A percentile compares a stretch with the other conserved stretches of the same genome.
Conservation (phyloP, 2,113 vertebrate species). For the Takifugu flavidus region DNA sequence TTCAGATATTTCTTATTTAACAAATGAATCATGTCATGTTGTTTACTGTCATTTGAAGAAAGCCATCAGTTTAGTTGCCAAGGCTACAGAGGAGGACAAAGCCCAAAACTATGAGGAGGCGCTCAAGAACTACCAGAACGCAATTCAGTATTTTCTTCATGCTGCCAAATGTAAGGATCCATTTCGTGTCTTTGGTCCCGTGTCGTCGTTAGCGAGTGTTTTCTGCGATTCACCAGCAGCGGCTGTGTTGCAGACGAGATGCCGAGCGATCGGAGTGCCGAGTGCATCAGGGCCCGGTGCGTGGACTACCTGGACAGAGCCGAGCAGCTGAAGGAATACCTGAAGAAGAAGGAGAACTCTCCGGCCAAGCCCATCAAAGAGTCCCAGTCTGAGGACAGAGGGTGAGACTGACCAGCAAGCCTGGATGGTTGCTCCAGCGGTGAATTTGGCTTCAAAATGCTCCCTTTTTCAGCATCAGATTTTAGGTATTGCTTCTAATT, state of each 20-base stretch:
- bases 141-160: slow-evolving; percentile 91
- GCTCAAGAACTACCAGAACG: slow-evolving; percentile 83
- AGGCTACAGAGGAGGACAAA: slow-evolving; percentile 92
- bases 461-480: too few species aligned
- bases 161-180: slow-evolving; percentile 89
- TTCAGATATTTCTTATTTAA: neutral
- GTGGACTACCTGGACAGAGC: slow-evolving; percentile 91
- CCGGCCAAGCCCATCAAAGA: slow-evolving; percentile 84
- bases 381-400: slow-evolving; percentile 83
- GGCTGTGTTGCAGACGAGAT: slow-evolving; percentile 80
- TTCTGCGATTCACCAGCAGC: too few species aligned
- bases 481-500: too few species aligned
- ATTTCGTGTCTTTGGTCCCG: neutral
- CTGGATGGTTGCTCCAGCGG: neutral
- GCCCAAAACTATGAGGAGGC: slow-evolving; percentile 95
- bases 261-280: slow-evolving; percentile 84
- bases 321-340: slow-evolving; percentile 91
- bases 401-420: slow-evolving; percentile 31
- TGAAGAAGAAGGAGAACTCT: slow-evolving; percentile 79
- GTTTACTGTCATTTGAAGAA: slow-evolving; percentile 73
- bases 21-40: slow-evolving; percentile 7
- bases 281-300: slow-evolving; percentile 91
- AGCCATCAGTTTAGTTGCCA: slow-evolving; percentile 92
- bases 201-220: neutral
- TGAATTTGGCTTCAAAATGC: neutral